Percentiles rank a stretch among this genome's conserved stretches.
Evolutionary conservation across 1,140 invertebrate species (phyloP).

Genomic region (Phenacoccus solenopsis): DNA sequence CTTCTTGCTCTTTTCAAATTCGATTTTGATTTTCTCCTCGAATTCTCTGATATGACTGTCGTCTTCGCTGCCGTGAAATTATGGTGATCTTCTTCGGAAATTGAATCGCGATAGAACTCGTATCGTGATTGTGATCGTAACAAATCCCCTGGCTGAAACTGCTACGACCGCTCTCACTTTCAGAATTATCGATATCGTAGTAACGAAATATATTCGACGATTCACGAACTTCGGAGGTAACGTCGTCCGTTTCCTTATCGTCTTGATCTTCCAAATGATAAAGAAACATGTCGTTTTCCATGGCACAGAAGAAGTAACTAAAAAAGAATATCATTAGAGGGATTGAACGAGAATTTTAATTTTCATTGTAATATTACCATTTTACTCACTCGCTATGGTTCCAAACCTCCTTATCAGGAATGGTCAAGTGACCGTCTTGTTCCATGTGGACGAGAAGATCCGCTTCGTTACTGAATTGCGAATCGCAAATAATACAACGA

Average conservation of each 20-base stretch:
- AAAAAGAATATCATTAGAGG: background rate
- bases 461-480: background rate
- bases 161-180: background rate
- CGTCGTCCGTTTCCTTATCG: background rate
- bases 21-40: background rate
- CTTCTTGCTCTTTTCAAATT: background rate
- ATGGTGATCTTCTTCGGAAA: background rate
- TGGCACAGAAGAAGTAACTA: background rate
- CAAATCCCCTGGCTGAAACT: background rate
- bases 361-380: background rate
- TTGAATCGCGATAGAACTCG: background rate
- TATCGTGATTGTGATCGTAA: background rate
- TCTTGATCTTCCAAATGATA: background rate
- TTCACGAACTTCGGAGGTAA: background rate
- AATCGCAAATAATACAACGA: background rate
- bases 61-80: background rate
- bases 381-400: background rate
- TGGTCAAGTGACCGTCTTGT: background rate
- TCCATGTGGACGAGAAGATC: background rate
- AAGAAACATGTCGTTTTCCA: background rate
- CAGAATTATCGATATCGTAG: background rate
- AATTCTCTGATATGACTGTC: background rate
- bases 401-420: background rate
- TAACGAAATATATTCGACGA: background rate
- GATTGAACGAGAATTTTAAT: background rate